Evolutionary conservation across 2,888 invertebrate genomes (phyloP), one percentile per base, ranked within the genome.

Genomic region (Colletes collaris): DNA sequence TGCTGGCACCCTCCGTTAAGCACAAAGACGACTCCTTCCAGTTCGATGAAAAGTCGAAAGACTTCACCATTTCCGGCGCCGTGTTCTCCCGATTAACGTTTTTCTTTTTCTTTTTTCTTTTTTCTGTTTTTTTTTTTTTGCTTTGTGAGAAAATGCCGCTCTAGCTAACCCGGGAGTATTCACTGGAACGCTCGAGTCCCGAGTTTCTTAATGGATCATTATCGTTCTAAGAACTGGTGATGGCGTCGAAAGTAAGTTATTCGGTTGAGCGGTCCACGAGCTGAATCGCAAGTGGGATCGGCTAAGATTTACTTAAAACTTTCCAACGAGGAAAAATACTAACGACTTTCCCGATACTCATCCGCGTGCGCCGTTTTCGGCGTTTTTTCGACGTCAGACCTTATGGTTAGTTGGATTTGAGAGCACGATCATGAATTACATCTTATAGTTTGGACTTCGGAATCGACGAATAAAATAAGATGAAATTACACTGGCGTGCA

Each of bases 21-120:
- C 86, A 88, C 85, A 89, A 89, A 86, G 85, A 85, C 82, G 82
- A 84, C 84, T 81, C 81, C 83, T 89, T 86, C 87, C 82, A 83
- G 82, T 82, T 86, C 85, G 82, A 86, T 84, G 87, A 81, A 85
- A 85, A 87, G 88, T 89, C 82, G 84, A 83, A 84, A 86, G 85
- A 85, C 79, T 78, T 76, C 68, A 66, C 81, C 82, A 74, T 83
- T 76, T 73, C 79, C 77, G 73, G 75, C 79, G 66, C 79, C 75
- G 66, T 79, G 80, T 79, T 83, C 82, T 76, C 56, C 62, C 79
- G 77, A 85, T 85, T 85, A 86, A 87, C 81, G 76, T 76, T 69
- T 76, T 64, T 55, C 52, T 27, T 59, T 66, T 77, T 59, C 53
- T 50, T 56, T 50, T 46, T 6, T 1, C 19, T 16, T 3, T 2